phyloP scores from a whole-genome alignment of 37 sponge, comb jelly and placozoan species.

The Crambe crambe region DNA sequence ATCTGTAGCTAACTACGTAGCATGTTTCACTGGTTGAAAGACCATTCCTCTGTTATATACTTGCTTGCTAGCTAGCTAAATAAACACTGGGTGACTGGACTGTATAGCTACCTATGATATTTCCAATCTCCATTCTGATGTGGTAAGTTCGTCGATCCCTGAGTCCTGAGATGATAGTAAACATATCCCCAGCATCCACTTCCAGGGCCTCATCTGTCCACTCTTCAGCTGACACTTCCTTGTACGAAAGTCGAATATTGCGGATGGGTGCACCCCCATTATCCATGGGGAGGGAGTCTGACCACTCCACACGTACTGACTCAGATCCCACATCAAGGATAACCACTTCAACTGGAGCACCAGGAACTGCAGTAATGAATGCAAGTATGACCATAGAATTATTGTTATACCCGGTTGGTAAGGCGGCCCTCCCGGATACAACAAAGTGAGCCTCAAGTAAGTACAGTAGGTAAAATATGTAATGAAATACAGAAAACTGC shows the following conservation, averaged over 20 bases:
- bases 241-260: background rate
- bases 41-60: no score
- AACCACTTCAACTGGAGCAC: background rate
- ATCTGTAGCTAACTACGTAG: no score
- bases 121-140: background rate
- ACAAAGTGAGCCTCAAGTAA: background rate
- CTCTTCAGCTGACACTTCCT: background rate
- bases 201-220: background rate
- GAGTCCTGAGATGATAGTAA: background rate
- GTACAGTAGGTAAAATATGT: no score
- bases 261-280: conserved; percentile 19
- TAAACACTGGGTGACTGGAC: no score
- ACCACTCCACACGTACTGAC: conserved; percentile 23
- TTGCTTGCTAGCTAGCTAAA: no score
- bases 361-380: conserved; percentile 18
- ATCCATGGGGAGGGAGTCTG: background rate
- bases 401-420: no score
- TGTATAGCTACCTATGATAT: conserved; percentile 20
- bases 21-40: no score
- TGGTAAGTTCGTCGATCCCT: background rate
- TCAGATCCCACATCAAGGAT: background rate
- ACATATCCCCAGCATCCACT: background rate
- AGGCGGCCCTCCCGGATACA: no score
- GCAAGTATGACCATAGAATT: background rate
- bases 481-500: no score